Evolutionary conservation across 2,113 vertebrate species (phyloP).

Genomic region (Beaufortia kweichowensis): DNA sequence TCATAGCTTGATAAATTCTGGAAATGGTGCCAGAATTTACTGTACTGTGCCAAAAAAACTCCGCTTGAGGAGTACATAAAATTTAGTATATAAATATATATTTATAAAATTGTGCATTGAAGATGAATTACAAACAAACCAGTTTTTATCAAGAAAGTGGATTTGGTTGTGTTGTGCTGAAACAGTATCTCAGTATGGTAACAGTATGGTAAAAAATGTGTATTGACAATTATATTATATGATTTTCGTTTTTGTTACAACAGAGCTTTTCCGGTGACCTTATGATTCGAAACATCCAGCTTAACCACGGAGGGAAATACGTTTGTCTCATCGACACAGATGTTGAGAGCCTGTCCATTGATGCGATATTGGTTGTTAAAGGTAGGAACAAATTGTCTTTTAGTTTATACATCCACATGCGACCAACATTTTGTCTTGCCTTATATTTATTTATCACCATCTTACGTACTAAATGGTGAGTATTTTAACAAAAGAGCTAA

Average conservation of each 20-base stretch:
- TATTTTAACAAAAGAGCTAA: constrained; percentile 38
- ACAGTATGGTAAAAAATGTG: neutral
- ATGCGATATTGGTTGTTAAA: constrained; percentile 88
- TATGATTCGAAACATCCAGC: constrained; percentile 94
- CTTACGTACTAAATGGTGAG: neutral
- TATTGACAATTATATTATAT: too few species aligned
- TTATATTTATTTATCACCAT: constrained; percentile 6
- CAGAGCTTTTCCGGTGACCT: constrained; percentile 88
- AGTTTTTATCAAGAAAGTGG: too few species aligned
- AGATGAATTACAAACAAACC: too few species aligned
- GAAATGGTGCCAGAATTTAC: neutral
- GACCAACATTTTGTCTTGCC: constrained; percentile 7
- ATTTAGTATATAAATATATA: too few species aligned
- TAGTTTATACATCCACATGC: neutral
- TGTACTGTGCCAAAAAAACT: neutral
- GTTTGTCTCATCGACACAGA: constrained; percentile 88
- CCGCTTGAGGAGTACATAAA: too few species aligned
- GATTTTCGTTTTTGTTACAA: too few species aligned
- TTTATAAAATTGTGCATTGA: neutral
- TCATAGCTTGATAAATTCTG: neutral
- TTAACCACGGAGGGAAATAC: constrained; percentile 88
- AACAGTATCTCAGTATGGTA: neutral
- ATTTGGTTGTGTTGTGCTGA: neutral
- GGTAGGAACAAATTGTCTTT: constrained; percentile 70
- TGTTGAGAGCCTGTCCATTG: constrained; percentile 88